Percentiles rank a stretch among this genome's conserved stretches.
Conservation (phyloP, 2,888 invertebrate species). For the Polyommatus iphigenia region DNA sequence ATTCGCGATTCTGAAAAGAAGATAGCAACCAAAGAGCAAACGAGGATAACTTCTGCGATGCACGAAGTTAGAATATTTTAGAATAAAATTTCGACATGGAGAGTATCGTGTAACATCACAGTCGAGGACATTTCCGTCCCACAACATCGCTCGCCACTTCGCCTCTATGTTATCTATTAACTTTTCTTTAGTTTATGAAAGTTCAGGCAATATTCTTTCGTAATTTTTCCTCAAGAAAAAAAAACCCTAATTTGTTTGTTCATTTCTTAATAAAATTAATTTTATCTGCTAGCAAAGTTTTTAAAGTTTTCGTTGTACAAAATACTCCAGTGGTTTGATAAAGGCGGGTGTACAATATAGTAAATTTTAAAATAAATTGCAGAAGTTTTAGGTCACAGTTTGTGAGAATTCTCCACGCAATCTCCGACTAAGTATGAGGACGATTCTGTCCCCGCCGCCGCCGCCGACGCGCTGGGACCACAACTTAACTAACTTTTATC, state of each 20-base stretch:
- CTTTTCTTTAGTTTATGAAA: too few species aligned
- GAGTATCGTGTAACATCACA: neutral
- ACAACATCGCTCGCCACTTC: neutral
- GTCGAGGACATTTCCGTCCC: neutral
- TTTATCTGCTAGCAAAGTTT: neutral
- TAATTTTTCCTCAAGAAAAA: neutral
- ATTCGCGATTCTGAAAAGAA: neutral
- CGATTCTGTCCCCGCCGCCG: neutral
- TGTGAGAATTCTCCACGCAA: conserved; percentile 4
- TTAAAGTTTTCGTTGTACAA: neutral
- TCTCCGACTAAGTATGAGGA: neutral
- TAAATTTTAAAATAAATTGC: conserved; percentile 17
- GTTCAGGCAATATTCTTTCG: too few species aligned
- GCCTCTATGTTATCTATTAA: too few species aligned
- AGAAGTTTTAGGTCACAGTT: conserved; percentile 15
- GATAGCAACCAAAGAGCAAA: neutral
- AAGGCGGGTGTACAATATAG: neutral
- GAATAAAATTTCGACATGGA: neutral
- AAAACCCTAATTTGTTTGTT: neutral
- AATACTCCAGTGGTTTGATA: conserved; percentile 10
- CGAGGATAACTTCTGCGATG: neutral
- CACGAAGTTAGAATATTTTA: neutral
- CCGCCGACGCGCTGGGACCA: conserved; percentile 10
- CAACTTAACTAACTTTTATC: conserved; percentile 20
- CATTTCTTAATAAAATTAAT: neutral